Conservation (phyloP, 2,797 vertebrate genomes). For the Pampus argenteus region DNA sequence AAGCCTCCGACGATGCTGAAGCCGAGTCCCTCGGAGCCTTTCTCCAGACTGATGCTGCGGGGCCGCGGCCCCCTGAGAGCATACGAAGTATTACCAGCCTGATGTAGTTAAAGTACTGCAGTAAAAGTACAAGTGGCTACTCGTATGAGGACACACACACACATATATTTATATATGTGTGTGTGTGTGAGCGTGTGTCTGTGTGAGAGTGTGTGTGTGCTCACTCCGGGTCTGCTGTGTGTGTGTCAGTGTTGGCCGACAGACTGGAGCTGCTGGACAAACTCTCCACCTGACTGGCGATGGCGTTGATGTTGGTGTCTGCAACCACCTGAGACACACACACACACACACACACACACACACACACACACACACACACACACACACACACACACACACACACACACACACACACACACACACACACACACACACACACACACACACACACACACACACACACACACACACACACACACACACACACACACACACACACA, state of each 20-base stretch:
- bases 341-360: conserved; percentile 43
- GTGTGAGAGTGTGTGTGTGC: conserved; percentile 52
- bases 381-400: neutral
- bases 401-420: conserved; percentile 48
- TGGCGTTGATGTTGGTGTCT: conserved; percentile 94
- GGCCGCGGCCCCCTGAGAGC: conserved; percentile 86
- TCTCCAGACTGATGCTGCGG: conserved; percentile 92
- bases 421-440: conserved; percentile 18
- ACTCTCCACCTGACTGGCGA: conserved; percentile 92
- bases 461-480: conserved; percentile 51
- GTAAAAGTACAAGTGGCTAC: neutral
- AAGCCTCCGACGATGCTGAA: conserved; percentile 97
- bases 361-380: conserved; percentile 27
- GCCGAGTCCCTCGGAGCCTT: conserved; percentile 94
- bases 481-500: neutral
- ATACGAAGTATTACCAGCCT: neutral
- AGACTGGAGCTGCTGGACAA: conserved; percentile 82
- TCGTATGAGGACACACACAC: no score
- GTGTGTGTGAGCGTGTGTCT: conserved; percentile 13
- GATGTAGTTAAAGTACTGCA: no score
- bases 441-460: conserved; percentile 10
- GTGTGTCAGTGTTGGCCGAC: conserved; percentile 75
- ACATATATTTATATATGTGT: no score
- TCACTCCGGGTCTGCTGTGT: conserved; percentile 87
- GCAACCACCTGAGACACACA: conserved; percentile 87